These are phyloP conservation scores for Trichacis sp. DNA, from an alignment of 2,888 invertebrate species.

Conservation along the genomic window DNA sequence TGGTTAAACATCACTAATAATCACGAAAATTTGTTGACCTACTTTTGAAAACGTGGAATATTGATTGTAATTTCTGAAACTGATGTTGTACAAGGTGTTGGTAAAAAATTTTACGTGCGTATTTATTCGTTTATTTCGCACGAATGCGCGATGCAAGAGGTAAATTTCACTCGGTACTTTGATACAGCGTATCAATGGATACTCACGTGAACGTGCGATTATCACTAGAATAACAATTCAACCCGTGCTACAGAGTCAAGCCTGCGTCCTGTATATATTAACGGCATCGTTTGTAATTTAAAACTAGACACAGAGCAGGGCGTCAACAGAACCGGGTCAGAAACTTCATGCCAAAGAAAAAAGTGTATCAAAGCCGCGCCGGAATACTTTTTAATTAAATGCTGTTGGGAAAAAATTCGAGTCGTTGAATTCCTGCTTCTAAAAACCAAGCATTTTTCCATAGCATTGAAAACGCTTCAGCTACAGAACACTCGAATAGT, in stretches of 20 bases:
- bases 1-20: no score
- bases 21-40: no score
- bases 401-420: neutral
- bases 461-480: no score
- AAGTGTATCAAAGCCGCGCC: neutral
- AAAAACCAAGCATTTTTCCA: no score
- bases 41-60: no score
- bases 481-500: no score
- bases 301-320: neutral
- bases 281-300: slow-evolving; percentile 6
- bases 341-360: neutral
- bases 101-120: no score
- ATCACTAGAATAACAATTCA: neutral
- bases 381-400: neutral
- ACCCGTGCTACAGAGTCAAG: neutral
- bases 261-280: neutral
- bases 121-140: no score
- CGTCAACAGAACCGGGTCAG: slow-evolving; percentile 3
- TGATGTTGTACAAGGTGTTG: no score
- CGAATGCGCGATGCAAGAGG: no score
- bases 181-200: neutral
- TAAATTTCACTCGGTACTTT: neutral
- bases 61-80: no score
- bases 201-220: neutral
- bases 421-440: no score